Evolutionary conservation across 2,888 invertebrate species (phyloP), one percentile per base, ranked within the genome.

Genomic region (Apocheima hispidaria): DNA sequence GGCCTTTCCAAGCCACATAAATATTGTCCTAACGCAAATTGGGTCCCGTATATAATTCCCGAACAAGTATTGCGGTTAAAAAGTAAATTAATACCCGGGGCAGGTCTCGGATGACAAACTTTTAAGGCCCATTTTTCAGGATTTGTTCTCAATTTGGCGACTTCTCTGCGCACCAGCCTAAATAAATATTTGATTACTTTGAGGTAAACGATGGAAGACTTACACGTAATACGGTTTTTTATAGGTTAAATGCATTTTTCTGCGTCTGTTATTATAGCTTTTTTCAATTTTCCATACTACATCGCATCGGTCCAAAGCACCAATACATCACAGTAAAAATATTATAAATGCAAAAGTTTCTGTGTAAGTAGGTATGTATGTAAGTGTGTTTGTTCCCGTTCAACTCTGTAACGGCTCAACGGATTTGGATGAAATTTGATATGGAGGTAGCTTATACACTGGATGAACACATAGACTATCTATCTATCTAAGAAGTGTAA

Each of bases 1-100:
- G 26, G 9, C 38, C 23, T 35, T 44, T 35, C 18, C 41, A 33
- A 14, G 43, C 21, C 41, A 12, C 14, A 35, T 6, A 35, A 49
- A 35, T 53, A 53, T 40, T 44, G 35, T 12, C 43, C 20, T 16
- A 3, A 28, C 28, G 43, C 26, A 60, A 60, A 60, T 60, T 60
- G 60, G 43, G 21, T 33, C 9, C 43, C 46, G 38, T 21, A 59
- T 53, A 50, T 26, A 49, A 40, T 28, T 56, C 44, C 33, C 40
- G 16, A 62, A 56, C 56, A 62, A 56, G 56, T 43, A 35, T 52
- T 48, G 56, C 48, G 56, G 56, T 62, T 57, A 51, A 56, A 61
- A 62, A 62, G 61, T 57, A 62, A 62, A 62, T 62, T 62, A 57
- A 62, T 62, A 62, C 56, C 30, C 52, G 41, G 36, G 44, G 35